Evolutionary conservation across 2,888 invertebrate genomes (phyloP), one percentile per base, ranked within the genome.

Genomic region (Cerceris ruficornis): DNA sequence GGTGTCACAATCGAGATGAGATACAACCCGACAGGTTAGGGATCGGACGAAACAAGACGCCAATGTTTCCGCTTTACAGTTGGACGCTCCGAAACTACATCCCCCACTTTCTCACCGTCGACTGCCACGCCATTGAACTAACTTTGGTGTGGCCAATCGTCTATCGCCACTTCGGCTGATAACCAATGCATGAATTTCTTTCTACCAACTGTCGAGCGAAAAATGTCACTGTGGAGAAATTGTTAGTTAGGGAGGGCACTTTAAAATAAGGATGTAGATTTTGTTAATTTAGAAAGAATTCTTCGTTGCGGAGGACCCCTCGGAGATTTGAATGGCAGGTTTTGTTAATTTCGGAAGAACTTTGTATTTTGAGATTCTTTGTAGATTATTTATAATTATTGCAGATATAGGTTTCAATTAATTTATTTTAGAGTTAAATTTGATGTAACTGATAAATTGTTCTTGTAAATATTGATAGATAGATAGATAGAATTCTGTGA

Each of bases 1-100:
- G 75, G 68, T 65, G 69, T 39, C 46, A 15, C 70, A 68, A 76
- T 72, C 60, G 50, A 68, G 57, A 54, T 58, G 46, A 67, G 50
- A 4, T 50, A 62, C 68, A 41, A 39, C 64, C 2, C 68, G 71
- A 66, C 80, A 75, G 78, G 70, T 80, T 80, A 75, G 75, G 62
- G 60, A 39, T 52, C 65, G 46, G 41, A 39, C 43, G 66, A 46
- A 69, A 68, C 60, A 58, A 15, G 71, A 60, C 55, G 15, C 39
- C 55, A 41, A 28, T 28, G 28, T 28, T 28, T 28, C 28, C 4
- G 28, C 28, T 28, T 55, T 43, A 43, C 68, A 41, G 57, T 65
- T 54, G 17, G 54, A 75, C 60, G 68, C 68, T 59, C 14, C 13
- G 58, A 66, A 49, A 8, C 28, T 28, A 15, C 8, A 46, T 43